These are phyloP conservation scores for Dioctria rufipes DNA, from an alignment of 2,888 invertebrate species.

Conservation along the genomic window DNA sequence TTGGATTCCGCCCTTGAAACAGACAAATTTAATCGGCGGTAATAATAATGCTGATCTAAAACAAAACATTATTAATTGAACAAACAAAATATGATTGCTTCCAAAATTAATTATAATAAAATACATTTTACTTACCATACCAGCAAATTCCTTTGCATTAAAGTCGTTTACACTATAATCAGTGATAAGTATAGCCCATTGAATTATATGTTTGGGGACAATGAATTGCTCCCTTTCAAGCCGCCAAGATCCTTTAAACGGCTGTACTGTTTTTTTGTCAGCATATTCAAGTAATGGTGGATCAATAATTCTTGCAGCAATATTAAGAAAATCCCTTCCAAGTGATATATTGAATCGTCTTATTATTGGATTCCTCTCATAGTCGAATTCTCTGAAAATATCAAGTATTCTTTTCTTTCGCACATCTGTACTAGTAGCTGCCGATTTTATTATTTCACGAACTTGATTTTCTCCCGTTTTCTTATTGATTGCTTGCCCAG, in stretches of 20 bases:
- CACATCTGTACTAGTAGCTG: constrained; percentile 85
- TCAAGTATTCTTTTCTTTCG: constrained; percentile 87
- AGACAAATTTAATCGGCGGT: no score
- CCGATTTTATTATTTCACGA: constrained; percentile 86
- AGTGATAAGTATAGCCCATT: constrained; percentile 73
- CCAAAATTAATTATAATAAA: neutral
- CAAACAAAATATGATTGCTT: neutral
- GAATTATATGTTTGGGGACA: constrained; percentile 64
- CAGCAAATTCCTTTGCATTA: constrained; percentile 63
- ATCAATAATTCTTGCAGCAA: constrained; percentile 83
- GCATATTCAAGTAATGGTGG: constrained; percentile 79
- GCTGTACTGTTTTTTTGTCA: neutral
- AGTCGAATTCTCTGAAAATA: constrained; percentile 64
- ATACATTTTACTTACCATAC: constrained; percentile 63
- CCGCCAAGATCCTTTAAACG: constrained; percentile 71
- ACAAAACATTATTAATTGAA: no score
- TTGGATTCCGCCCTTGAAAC: no score
- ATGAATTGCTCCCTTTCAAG: constrained; percentile 64
- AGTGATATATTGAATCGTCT: constrained; percentile 88
- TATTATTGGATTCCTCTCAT: constrained; percentile 73
- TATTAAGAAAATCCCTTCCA: constrained; percentile 80
- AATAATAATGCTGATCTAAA: no score
- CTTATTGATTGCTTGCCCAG: constrained; percentile 81
- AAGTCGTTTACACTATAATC: constrained; percentile 62
- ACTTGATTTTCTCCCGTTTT: constrained; percentile 90